Base-by-base conservation (phyloP, 1,140 invertebrate species). In the Caenorhabditis briggsae region DNA sequence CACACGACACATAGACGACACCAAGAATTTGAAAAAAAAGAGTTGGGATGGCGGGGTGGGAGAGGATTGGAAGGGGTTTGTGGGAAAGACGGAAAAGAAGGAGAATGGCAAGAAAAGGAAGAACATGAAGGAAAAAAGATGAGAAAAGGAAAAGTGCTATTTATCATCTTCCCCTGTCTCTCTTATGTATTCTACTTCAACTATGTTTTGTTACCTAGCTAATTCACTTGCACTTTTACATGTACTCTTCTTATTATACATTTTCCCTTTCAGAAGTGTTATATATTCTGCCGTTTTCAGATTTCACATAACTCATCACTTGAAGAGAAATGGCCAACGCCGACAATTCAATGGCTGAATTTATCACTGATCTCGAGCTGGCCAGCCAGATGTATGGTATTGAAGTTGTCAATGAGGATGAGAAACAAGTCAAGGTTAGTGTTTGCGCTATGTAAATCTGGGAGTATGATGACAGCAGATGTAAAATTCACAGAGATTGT, bases 181-280 rank as follows among this genome's bases (percentile, higher is more conserved):
- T 53, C 33, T 70, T 41, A n/a, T 70, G 64, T 70, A 43, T 46
- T 43, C 64, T 33, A 43, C 64, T 46, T 41, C 64, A 70, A 70
- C 64, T 70, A 70, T 70, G 23, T 70, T 46, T 70, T 33, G 64
- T 43, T 70, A 70, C 64, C 41, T 33, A 33, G 33, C 64, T 70
- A 33, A 70, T 70, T 70, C 25, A 64, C 25, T 25, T 14, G n/a
- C 25, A 70, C 64, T 43, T 18, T 70, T 23, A 0, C 23, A n/a
- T 14, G 14, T 7, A 18, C 41, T 43, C 41, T 25, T 25, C 11
- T 6, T 18, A 6, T 43, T 16, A 43, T 16, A 3, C 14, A 64
- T 7, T 46, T 3, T 5, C 20, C 14, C 9, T n/a, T 1, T 33
- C 33, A 33, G 33, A 33, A 33, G 33, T 33, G 1, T 33, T 3